phyloP scores from a whole-genome alignment of 1,140 invertebrate genomes.

The Helicoverpa zea region DNA sequence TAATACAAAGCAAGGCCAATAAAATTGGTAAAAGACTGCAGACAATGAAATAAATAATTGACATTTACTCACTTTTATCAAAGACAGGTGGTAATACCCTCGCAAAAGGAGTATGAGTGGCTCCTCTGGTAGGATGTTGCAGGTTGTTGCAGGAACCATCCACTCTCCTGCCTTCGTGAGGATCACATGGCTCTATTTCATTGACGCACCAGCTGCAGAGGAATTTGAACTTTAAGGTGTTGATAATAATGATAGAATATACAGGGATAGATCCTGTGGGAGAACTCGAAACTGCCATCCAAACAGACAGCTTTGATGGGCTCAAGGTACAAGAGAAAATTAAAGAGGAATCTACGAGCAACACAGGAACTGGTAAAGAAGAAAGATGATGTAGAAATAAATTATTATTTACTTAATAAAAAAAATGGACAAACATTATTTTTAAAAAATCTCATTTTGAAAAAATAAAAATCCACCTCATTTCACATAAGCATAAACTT shows the following conservation, averaged over 20 bases:
- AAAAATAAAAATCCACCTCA: background rate
- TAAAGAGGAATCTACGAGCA: no score
- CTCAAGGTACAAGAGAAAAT: no score
- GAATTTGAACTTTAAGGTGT: no score
- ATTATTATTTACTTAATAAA: conserved; percentile 1
- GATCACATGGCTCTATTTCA: conserved; percentile 56
- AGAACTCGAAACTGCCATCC: no score
- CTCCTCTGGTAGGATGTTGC: conserved; percentile 50
- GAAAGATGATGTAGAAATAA: background rate
- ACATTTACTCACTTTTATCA: conserved; percentile 55
- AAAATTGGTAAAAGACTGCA: no score
- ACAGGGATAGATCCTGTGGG: no score
- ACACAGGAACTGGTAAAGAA: background rate
- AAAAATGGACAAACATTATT: background rate
- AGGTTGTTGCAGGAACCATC: conserved; percentile 64
- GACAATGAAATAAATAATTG: no score
- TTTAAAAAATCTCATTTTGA: no score
- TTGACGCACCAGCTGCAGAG: conserved; percentile 56
- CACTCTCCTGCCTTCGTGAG: conserved; percentile 54
- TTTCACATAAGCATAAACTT: no score
- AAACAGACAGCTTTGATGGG: no score
- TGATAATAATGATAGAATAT: no score
- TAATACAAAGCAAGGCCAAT: no score
- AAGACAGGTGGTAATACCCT: conserved; percentile 52
- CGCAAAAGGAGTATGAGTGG: conserved; percentile 51